Conservation (phyloP, 2,888 invertebrate genomes). For the Nephrotoma appendiculata region DNA sequence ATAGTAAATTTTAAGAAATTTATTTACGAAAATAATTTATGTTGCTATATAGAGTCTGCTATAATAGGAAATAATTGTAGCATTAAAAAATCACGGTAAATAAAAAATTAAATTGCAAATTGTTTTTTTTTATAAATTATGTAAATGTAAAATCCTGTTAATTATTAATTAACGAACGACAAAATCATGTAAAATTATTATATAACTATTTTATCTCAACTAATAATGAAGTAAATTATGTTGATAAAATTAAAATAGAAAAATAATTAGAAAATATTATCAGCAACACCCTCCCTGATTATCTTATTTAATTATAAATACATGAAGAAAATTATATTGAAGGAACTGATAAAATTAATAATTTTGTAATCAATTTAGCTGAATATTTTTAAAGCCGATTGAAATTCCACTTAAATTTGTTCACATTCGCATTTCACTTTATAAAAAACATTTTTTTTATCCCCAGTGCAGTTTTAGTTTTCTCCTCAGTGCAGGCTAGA, state of each 20-base stretch:
- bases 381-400: no score
- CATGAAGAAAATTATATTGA: neutral
- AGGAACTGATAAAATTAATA: no score
- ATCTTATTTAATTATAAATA: neutral
- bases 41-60: neutral
- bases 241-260: neutral
- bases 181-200: neutral
- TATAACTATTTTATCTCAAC: no score
- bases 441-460: no score
- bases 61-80: neutral
- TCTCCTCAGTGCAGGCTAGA: no score
- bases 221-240: neutral
- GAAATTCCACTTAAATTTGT: no score
- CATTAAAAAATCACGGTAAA: neutral
- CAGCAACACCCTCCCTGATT: neutral
- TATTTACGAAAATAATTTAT: neutral
- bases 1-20: no score
- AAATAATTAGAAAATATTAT: neutral
- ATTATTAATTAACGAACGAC: no score
- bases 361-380: no score
- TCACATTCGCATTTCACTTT: no score
- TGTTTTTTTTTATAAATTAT: neutral
- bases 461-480: no score
- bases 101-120: neutral
- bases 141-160: neutral